Conservation (phyloP, 2,113 vertebrate genomes). For the Cariama cristata region DNA sequence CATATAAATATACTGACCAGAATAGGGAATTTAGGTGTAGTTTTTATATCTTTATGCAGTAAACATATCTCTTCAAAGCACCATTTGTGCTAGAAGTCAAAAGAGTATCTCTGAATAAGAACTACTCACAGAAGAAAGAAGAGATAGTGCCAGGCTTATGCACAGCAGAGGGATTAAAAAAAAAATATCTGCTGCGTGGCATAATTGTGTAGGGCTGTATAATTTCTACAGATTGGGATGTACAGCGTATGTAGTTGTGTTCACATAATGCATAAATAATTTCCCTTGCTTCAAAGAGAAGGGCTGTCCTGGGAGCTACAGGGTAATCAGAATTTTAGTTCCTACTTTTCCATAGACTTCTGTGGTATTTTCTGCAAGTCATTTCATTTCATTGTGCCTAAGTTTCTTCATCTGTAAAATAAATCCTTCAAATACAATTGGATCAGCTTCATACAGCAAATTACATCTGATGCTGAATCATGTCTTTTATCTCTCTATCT, state of each 20-base stretch:
- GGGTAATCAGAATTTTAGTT: not conserved
- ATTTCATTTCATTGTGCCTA: conserved; percentile 31
- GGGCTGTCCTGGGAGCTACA: not conserved
- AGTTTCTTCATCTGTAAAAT: conserved; percentile 61
- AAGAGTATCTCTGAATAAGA: not conserved
- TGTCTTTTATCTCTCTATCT: conserved; percentile 64
- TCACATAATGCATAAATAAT: accelerated
- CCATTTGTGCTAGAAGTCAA: not conserved
- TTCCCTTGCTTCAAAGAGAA: not conserved
- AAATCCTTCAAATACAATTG: conserved; percentile 65
- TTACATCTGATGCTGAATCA: conserved; percentile 66
- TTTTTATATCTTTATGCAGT: not conserved
- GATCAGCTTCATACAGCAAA: conserved; percentile 65
- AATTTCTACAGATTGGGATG: not conserved
- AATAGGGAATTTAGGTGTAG: conserved; percentile 2
- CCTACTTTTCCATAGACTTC: not conserved
- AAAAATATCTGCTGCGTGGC: not conserved
- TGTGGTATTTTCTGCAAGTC: conserved; percentile 36
- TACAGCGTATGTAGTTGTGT: not conserved
- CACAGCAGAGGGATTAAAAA: not conserved
- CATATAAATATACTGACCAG: conserved; percentile 11
- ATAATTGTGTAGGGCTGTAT: not conserved
- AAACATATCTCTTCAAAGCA: not conserved
- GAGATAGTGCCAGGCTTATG: not conserved
- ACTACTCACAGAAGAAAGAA: not conserved